Base-by-base conservation (phyloP, 64 coral and sea anemone genomes). In the Montipora capricornis region DNA sequence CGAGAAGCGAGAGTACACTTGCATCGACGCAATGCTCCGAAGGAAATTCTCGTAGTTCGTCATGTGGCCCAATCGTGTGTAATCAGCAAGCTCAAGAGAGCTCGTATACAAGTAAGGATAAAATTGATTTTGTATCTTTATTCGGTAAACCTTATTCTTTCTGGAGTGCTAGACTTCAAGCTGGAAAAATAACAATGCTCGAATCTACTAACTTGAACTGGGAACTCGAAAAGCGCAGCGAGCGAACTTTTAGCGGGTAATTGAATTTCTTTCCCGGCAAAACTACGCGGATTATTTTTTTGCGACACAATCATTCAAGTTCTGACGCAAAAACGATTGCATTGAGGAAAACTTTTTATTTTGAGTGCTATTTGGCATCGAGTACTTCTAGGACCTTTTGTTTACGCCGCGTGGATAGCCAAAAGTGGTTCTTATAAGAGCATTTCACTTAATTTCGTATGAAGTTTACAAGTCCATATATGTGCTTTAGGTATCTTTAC, bases 91-190 rank as follows among this genome's bases (percentile, higher is more conserved):
- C 80, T 78, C 95, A 97, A 83, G 87, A 92, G 92, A 82, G 68
- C 93, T 91, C 93, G 76, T 97, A 89, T 92, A 89, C 89, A 89
- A 92, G 96, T 97, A 97, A 97, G 96, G 69, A 97, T 95, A 59
- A 84, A 87, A 76, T 97, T 91, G 93, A 95, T 97, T 97, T 92
- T 75, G 92, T 97, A 97, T 97, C 96, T 97, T 97, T 62, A 58
- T 92, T 83, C 61, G 89, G 93, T 95, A 97, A 97, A 89, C 96
- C 68, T 62, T 51, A 75, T 62, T 60, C 76, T 86, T 92, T 78
- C 79, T 97, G 88, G 89, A 92, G 79, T 74, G 73, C 90, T 84
- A 68, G 69, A 78, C 69, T 88, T 44, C 59, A 92, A 93, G 93
- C 73, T 78, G 81, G 71, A 87, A 80, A 94, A 88, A 68, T 19